Base-by-base conservation (phyloP, 2,888 invertebrate genomes). In the Morpho achilles region DNA sequence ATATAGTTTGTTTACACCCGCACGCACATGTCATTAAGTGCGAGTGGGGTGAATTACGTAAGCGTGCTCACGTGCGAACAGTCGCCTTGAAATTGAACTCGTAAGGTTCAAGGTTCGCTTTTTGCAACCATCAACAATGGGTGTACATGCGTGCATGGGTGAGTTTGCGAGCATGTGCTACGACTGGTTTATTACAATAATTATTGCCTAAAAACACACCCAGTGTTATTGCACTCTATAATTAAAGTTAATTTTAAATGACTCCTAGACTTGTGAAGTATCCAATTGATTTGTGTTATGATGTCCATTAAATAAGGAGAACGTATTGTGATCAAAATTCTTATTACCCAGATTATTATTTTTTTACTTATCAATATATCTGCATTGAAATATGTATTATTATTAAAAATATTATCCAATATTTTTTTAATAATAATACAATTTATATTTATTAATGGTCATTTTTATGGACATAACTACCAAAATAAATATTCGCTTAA, bases 31-130 rank as follows among this genome's bases (percentile, higher is more conserved):
- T 61, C 45, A 60, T 64, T 58, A 63, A 60, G 61, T 59, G 56
- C 59, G 59, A 53, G 61, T 63, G 66, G 69, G 65, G 63, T 67
- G 54, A 62, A 67, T 88, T 87, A 86, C 86, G 85, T 84, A 87
- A 90, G 75, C 75, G 64, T 61, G 66, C 69, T 72, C 56, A 63
- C 64, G 67, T 66, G 65, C 72, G 72, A 67, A 70, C 72, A 73
- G 72, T 87, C 76, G 80, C 89, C 89, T 89, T 89, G 87, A 80
- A 77, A 69, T 74, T 86, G 87, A 89, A 87, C 89, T 85, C 80
- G 63, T 67, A 61, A 77, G 82, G 90, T 90, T 90, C 90, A 90
- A 90, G 90, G 89, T 77, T 84, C 76, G 73, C 79, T 89, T 88
- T 90, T 89, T 88, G 84, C 84, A 79, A 71, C 67, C 68, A 71